phyloP scores from a whole-genome alignment of 2,113 vertebrate species.

The Myodes glareolus region DNA sequence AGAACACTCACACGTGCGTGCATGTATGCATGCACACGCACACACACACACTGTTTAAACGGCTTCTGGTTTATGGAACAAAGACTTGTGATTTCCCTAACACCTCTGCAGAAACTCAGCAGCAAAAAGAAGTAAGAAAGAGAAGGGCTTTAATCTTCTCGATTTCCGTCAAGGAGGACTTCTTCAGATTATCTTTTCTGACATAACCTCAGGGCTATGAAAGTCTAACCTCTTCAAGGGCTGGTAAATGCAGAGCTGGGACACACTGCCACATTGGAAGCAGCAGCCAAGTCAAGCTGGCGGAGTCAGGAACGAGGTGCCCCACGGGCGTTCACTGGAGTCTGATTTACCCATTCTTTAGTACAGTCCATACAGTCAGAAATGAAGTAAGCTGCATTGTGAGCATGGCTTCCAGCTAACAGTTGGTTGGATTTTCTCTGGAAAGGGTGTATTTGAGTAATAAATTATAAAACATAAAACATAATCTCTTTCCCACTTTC shows the following conservation, averaged over 20 bases:
- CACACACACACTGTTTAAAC: neutral
- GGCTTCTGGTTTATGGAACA: neutral
- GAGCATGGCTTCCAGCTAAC: neutral
- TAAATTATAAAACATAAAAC: neutral
- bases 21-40: neutral
- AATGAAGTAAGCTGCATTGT: neutral
- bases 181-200: neutral
- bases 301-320: neutral
- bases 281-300: neutral
- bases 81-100: neutral
- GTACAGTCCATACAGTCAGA: neutral
- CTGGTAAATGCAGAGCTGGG: neutral
- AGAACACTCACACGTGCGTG: accelerated
- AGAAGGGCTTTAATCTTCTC: constrained; percentile 3
- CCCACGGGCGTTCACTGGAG: accelerated
- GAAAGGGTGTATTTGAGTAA: neutral
- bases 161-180: neutral
- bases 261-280: neutral
- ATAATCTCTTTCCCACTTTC: neutral
- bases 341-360: accelerated
- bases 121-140: neutral
- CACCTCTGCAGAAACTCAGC: neutral
- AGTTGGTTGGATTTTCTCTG: neutral
- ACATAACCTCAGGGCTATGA: neutral
- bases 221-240: constrained; percentile 15